phyloP scores from a whole-genome alignment of 2,888 invertebrate species.

The Nipponacmea schrenckii region DNA sequence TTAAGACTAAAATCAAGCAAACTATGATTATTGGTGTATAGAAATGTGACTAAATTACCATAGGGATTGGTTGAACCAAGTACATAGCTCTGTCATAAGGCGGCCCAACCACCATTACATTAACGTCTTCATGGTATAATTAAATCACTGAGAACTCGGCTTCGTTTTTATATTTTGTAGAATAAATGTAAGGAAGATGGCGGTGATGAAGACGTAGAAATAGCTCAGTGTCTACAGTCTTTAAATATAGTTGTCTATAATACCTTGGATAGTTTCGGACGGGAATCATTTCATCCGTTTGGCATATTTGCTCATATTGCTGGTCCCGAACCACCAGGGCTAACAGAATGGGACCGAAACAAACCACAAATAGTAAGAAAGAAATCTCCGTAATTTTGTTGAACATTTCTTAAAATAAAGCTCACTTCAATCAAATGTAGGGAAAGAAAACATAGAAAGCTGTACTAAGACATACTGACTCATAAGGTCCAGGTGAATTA shows the following conservation, averaged over 20 bases:
- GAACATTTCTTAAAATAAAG: too few relatives aligned
- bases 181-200: slow-evolving; percentile 10
- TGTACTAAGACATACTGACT: too few relatives aligned
- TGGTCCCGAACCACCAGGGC: slow-evolving; percentile 34
- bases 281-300: slow-evolving; percentile 95
- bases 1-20: slow-evolving; percentile 78
- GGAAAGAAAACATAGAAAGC: too few relatives aligned
- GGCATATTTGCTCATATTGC: slow-evolving; percentile 70
- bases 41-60: too few relatives aligned
- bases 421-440: too few relatives aligned
- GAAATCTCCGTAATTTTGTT: too few relatives aligned
- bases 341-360: slow-evolving; percentile 37
- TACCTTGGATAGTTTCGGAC: slow-evolving; percentile 82
- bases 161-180: not conserved
- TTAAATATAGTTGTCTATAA: slow-evolving; percentile 89
- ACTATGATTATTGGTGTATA: slow-evolving; percentile 89
- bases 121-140: too few relatives aligned
- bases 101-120: too few relatives aligned
- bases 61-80: too few relatives aligned
- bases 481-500: too few relatives aligned
- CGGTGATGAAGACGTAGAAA: slow-evolving; percentile 26
- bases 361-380: slow-evolving; percentile 31
- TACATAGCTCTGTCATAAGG: too few relatives aligned
- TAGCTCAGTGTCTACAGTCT: slow-evolving; percentile 61
- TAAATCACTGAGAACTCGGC: too few relatives aligned